A percentile compares a stretch with the other conserved stretches of the same genome.
These are phyloP conservation scores for Parus major DNA, from an alignment of 2,113 vertebrate species.

Conservation along the genomic window DNA sequence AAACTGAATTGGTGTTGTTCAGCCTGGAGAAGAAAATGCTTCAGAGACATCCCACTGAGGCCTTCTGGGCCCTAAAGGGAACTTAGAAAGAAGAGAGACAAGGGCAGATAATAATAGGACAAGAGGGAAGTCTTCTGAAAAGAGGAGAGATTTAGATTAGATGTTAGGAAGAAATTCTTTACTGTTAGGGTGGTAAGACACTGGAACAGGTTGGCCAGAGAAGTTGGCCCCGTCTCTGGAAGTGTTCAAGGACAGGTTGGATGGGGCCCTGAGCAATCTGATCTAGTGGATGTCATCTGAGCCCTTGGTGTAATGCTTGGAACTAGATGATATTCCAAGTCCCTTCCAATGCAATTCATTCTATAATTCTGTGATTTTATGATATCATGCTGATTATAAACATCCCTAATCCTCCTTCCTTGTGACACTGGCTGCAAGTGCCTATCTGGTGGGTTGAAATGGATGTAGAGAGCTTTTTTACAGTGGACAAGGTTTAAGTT, in stretches of 20 bases:
- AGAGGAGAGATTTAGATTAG: neutral
- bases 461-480: neutral
- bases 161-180: neutral
- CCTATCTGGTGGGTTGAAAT: neutral
- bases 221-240: neutral
- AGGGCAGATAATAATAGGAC: neutral
- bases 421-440: neutral
- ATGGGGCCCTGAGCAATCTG: neutral
- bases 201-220: neutral
- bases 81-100: neutral
- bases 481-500: neutral
- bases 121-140: neutral
- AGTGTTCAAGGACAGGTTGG: neutral
- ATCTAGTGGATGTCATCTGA: rapidly evolving
- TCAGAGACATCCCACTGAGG: neutral
- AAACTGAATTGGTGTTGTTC: neutral
- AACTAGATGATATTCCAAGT: neutral
- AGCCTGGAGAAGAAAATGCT: neutral
- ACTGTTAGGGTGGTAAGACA: neutral
- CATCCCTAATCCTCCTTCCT: neutral
- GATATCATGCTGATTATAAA: neutral
- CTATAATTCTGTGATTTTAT: neutral
- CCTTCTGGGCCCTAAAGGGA: neutral
- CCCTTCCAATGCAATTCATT: neutral
- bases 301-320: neutral